Conservation (phyloP, 2,113 vertebrate species). For the Herpetotheres cachinnans region DNA sequence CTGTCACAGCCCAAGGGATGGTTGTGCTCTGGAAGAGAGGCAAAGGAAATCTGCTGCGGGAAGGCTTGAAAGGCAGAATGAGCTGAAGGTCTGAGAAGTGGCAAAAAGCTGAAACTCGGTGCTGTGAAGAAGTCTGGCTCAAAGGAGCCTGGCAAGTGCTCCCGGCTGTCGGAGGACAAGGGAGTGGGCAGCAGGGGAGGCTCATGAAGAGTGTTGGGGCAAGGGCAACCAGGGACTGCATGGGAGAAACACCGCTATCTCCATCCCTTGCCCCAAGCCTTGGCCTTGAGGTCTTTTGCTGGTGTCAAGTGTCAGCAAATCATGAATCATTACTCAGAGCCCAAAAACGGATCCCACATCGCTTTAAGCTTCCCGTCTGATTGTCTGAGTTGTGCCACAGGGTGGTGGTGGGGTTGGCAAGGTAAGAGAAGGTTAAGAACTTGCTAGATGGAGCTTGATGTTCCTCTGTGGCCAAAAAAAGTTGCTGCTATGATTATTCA, state of each 20-base stretch:
- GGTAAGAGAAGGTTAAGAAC: not conserved
- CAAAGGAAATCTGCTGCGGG: not conserved
- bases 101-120: not conserved
- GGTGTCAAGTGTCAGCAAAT: not conserved
- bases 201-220: rapidly evolving
- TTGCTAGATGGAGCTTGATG: not conserved
- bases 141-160: not conserved
- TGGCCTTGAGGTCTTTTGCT: not conserved
- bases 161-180: not conserved
- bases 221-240: not conserved
- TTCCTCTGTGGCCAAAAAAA: constrained; percentile 14
- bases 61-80: not conserved
- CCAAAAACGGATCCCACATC: not conserved
- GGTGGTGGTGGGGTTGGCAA: not conserved
- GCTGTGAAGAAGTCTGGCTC: not conserved
- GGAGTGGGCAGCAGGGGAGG: not conserved
- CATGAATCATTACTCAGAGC: not conserved
- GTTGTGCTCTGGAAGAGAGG: not conserved
- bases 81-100: not conserved
- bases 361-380: not conserved
- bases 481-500: constrained; percentile 18
- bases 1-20: not conserved
- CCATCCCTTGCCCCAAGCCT: not conserved
- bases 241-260: not conserved
- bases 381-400: not conserved